Evolutionary conservation across 2,888 invertebrate species (phyloP).

Genomic region (Diarsia brunnea): DNA sequence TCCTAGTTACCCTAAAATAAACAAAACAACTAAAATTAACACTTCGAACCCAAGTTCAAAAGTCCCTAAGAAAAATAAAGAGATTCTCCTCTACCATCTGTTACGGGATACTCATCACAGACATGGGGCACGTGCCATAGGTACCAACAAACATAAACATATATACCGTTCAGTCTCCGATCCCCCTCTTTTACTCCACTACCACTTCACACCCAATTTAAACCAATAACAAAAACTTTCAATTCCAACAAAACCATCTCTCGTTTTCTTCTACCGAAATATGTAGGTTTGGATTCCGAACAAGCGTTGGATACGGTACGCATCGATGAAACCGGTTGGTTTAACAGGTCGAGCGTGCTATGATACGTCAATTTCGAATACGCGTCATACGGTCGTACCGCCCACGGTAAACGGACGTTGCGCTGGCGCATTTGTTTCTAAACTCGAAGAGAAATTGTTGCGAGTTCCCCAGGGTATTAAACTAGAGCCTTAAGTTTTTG

Average conservation of each 20-base stretch:
- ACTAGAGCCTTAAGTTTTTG: conserved; percentile 67
- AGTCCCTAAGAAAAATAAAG: conserved; percentile 69
- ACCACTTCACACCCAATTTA: conserved; percentile 72
- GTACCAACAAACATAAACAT: conserved; percentile 80
- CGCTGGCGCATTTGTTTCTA: conserved; percentile 76
- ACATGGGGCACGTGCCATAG: conserved; percentile 83
- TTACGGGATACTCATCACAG: conserved; percentile 77
- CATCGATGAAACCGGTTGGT: conserved; percentile 63
- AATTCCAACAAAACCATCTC: conserved; percentile 72
- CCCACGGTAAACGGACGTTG: conserved; percentile 87
- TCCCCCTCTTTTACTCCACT: conserved; percentile 64
- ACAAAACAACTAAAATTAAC: conserved; percentile 54
- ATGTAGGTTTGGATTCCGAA: conserved; percentile 57
- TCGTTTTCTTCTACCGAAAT: conserved; percentile 38
- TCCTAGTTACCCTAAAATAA: conserved; percentile 20
- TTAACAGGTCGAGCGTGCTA: conserved; percentile 75
- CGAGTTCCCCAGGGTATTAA: conserved; percentile 76
- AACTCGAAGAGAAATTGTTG: conserved; percentile 75
- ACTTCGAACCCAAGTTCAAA: conserved; percentile 42
- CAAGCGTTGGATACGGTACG: conserved; percentile 79
- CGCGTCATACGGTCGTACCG: conserved; percentile 88
- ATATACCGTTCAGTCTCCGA: conserved; percentile 75
- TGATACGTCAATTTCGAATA: conserved; percentile 82
- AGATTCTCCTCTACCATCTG: conserved; percentile 78
- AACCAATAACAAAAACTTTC: conserved; percentile 58